Evolutionary conservation across 2,888 invertebrate species (phyloP).

Genomic region (Allygus modestus): DNA sequence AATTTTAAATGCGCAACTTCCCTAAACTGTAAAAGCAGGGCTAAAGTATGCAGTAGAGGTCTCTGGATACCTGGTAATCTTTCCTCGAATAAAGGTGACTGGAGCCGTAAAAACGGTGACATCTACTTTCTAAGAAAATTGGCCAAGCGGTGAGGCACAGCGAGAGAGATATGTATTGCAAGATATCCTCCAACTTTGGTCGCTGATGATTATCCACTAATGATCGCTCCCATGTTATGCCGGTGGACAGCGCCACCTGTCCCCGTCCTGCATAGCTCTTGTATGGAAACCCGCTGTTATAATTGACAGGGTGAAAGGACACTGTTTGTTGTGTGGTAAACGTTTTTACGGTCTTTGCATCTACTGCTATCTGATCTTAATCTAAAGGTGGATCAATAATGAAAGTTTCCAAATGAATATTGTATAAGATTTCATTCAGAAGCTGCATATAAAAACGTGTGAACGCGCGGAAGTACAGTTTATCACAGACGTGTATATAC

Average conservation of each 20-base stretch:
- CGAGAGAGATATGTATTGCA: slow-evolving; percentile 5
- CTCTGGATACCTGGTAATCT: too few species aligned
- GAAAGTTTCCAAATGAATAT: too few species aligned
- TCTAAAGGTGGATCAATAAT: too few species aligned
- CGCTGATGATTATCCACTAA: slow-evolving; percentile 14
- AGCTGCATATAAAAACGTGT: too few species aligned
- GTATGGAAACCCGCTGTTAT: slow-evolving; percentile 28
- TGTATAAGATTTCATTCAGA: too few species aligned
- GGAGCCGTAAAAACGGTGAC: not conserved
- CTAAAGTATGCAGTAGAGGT: too few species aligned
- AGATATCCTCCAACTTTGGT: slow-evolving; percentile 8
- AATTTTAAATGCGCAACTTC: too few species aligned
- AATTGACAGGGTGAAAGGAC: slow-evolving; percentile 17
- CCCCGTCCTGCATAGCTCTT: not conserved
- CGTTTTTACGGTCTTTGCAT: not conserved
- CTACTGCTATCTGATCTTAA: too few species aligned
- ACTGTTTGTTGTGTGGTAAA: not conserved
- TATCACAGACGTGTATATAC: too few species aligned
- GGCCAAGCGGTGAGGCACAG: not conserved
- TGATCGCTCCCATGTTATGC: slow-evolving; percentile 20
- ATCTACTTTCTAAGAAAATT: not conserved
- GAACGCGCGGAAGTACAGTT: too few species aligned
- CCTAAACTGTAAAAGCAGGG: too few species aligned
- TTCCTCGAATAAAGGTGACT: too few species aligned
- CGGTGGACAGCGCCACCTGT: slow-evolving; percentile 18